phyloP scores from a whole-genome alignment of 2,113 vertebrate species.

The Oryzias javanicus region DNA sequence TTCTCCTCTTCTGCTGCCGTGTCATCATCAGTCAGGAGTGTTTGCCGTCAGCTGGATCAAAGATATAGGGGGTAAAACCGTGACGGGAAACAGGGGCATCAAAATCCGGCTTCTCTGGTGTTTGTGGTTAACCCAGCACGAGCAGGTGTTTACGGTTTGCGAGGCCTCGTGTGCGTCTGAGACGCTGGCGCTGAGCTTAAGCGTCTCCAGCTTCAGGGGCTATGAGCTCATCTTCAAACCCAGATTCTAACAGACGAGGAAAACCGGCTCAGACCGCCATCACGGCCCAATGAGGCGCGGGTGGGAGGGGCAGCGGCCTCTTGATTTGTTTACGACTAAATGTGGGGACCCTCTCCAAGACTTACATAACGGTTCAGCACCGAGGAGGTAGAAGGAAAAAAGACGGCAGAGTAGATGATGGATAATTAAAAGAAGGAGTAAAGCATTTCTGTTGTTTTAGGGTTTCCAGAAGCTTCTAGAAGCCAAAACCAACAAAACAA shows the following conservation, averaged over 20 bases:
- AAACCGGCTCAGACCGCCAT: conserved; percentile 31
- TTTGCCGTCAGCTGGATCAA: conserved; percentile 41
- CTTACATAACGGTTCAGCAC: conserved; percentile 51
- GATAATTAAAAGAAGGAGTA: conserved; percentile 34
- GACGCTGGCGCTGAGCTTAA: conserved; percentile 27
- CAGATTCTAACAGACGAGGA: conserved; percentile 29
- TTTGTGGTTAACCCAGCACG: conserved; percentile 32
- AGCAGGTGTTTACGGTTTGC: conserved; percentile 53
- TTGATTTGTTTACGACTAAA: conserved; percentile 27
- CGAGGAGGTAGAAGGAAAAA: conserved; percentile 9
- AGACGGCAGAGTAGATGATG: conserved; percentile 23
- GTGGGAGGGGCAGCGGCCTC: conserved; percentile 3
- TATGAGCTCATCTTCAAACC: conserved; percentile 48
- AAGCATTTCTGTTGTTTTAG: conserved; percentile 27
- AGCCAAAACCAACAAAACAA: conserved; percentile 4
- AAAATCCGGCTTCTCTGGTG: conserved; percentile 22
- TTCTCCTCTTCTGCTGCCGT: conserved; percentile 65
- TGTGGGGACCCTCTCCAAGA: conserved; percentile 7
- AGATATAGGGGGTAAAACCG: conserved; percentile 20
- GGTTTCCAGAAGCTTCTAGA: conserved; percentile 41
- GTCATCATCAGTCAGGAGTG: conserved; percentile 24
- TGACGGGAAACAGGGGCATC: conserved; percentile 12
- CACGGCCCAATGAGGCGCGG: conserved; percentile 32
- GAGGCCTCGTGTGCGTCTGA: conserved; percentile 8
- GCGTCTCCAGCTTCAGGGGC: conserved; percentile 35